These are phyloP conservation scores for Meloidogyne exigua DNA, from an alignment of 1,140 invertebrate species.

Conservation along the genomic window DNA sequence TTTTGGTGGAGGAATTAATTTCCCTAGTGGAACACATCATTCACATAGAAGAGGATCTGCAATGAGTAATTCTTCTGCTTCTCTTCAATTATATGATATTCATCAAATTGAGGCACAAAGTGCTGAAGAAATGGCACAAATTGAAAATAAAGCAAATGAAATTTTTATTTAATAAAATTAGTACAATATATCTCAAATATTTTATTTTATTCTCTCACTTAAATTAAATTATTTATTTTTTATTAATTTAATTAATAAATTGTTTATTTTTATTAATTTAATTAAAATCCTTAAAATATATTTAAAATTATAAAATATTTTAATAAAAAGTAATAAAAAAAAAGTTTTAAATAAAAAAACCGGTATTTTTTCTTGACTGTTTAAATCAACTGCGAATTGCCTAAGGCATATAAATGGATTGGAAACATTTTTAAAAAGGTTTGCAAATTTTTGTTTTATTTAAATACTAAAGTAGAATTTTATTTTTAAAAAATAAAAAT, in stretches of 20 bases:
- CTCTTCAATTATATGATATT: constrained; percentile 61
- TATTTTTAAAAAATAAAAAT: not conserved
- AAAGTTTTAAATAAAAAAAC: not conserved
- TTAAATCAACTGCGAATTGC: not conserved
- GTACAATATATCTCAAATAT: not conserved
- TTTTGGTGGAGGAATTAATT: constrained; percentile 58
- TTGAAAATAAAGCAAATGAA: constrained; percentile 25
- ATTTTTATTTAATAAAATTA: constrained; percentile 45
- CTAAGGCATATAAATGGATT: not conserved
- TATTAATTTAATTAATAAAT: not conserved
- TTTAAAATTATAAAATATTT: not conserved
- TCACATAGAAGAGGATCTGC: constrained; percentile 53
- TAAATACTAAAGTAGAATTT: too few relatives aligned
- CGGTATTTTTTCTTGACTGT: not conserved
- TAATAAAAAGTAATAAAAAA: not conserved
- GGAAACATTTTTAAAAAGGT: not conserved
- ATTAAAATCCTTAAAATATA: not conserved
- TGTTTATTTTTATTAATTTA: too few relatives aligned
- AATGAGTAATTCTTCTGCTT: constrained; percentile 61
- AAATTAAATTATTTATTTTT: not conserved
- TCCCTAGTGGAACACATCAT: constrained; percentile 51
- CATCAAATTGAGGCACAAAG: constrained; percentile 49
- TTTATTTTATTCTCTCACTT: not conserved
- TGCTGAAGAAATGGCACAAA: constrained; percentile 30
- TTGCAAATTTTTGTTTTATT: not conserved